Conservation (phyloP, 2,888 invertebrate species). For the Strigamia transsilvanica region DNA sequence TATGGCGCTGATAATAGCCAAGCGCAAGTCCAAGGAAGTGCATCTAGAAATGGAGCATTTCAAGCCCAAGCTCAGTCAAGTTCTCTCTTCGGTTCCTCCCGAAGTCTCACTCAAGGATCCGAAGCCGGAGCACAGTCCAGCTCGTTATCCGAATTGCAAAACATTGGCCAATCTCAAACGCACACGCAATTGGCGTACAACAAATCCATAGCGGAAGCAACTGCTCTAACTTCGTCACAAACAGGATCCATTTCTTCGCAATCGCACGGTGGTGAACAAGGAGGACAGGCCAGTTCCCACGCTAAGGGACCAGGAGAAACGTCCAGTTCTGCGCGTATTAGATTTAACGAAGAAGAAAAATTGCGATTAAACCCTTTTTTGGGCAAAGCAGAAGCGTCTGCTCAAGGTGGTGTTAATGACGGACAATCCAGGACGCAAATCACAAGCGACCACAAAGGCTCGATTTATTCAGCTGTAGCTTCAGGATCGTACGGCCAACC, state of each 20-base stretch:
- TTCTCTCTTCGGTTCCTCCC: conserved; percentile 27
- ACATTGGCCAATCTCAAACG: conserved; percentile 41
- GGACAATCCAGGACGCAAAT: conserved; percentile 52
- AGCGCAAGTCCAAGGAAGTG: conserved; percentile 52
- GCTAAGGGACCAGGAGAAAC: conserved; percentile 51
- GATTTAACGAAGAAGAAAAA: conserved; percentile 11
- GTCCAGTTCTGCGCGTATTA: conserved; percentile 48
- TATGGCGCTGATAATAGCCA: conserved; percentile 27
- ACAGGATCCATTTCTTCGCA: conserved; percentile 50
- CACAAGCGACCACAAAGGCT: conserved; percentile 18
- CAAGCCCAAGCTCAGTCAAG: conserved; percentile 53
- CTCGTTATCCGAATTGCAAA: conserved; percentile 22
- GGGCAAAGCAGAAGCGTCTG: conserved; percentile 34
- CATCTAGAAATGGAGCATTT: conserved; percentile 50
- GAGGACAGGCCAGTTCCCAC: conserved; percentile 53
- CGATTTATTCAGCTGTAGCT: conserved; percentile 44
- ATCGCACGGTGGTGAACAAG: conserved; percentile 48
- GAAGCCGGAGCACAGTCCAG: conserved; percentile 48
- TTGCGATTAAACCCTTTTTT: neutral
- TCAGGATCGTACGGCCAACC: conserved; percentile 51
- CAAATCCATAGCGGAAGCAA: conserved; percentile 46
- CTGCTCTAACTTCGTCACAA: conserved; percentile 18
- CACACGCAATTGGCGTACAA: conserved; percentile 48
- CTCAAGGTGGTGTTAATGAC: conserved; percentile 50
- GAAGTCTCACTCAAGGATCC: conserved; percentile 50